These are phyloP conservation scores for Pseudomugil tenellus DNA, from an alignment of 2,797 vertebrate species.

Conservation along the genomic window DNA sequence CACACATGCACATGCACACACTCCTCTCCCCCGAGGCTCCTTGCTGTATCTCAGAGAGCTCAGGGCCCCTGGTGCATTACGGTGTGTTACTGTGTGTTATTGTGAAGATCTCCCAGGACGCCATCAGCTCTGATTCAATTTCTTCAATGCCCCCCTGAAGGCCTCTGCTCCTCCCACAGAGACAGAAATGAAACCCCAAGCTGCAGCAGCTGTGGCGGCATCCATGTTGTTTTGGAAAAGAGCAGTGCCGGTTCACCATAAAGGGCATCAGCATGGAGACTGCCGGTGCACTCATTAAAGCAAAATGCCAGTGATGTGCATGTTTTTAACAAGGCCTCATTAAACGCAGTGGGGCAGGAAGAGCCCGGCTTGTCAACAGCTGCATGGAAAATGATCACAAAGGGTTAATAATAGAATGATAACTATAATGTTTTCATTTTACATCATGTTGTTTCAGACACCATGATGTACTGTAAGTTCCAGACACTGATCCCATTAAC, in stretches of 20 bases:
- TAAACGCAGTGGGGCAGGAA: conserved; percentile 42
- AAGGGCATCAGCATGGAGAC: conserved; percentile 52
- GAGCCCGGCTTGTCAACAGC: conserved; percentile 49
- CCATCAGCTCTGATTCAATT: conserved; percentile 70
- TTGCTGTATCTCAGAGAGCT: conserved; percentile 28
- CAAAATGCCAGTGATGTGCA: conserved; percentile 66
- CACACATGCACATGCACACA: conserved; percentile 12
- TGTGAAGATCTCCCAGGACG: conserved; percentile 56
- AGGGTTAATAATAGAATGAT: conserved; percentile 53
- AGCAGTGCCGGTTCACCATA: conserved; percentile 33
- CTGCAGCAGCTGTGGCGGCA: conserved; percentile 35
- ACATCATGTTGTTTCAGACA: background rate
- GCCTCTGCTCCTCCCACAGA: conserved; percentile 51
- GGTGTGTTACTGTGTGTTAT: conserved; percentile 46
- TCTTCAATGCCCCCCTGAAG: conserved; percentile 36
- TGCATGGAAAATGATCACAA: conserved; percentile 47
- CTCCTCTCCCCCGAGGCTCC: conserved; percentile 29
- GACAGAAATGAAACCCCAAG: conserved; percentile 41
- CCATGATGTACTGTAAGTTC: no score
- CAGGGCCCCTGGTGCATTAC: conserved; percentile 30
- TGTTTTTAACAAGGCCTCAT: conserved; percentile 71
- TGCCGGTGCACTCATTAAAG: conserved; percentile 46
- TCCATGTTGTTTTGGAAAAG: conserved; percentile 72
- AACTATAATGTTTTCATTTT: conserved; percentile 45
- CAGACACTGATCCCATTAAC: background rate